These are phyloP conservation scores for Paramuricea clavata DNA, from an alignment of 92 coral and sea anemone genomes.

Conservation along the genomic window DNA sequence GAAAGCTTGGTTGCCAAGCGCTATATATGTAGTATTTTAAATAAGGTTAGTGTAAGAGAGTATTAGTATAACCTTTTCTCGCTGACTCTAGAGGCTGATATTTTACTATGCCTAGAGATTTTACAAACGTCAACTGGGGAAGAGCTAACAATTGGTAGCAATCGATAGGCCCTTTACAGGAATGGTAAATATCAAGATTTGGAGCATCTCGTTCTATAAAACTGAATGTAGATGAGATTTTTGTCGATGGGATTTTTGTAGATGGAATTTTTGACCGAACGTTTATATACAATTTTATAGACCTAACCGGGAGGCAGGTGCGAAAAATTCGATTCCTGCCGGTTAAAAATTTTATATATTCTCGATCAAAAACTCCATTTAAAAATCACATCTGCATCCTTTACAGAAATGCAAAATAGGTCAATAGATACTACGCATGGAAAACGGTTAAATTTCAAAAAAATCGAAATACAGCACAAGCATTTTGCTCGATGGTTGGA, in stretches of 20 bases:
- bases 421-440: background rate
- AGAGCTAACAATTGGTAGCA: background rate
- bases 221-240: too few species aligned
- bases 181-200: too few species aligned
- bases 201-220: too few species aligned
- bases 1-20: constrained; percentile 57
- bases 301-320: too few species aligned
- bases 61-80: background rate
- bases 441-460: background rate
- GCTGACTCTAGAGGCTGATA: background rate
- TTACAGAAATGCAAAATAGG: background rate
- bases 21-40: constrained; percentile 12
- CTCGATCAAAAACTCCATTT: too few species aligned
- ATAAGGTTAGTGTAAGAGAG: constrained; percentile 18
- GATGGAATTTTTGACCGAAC: too few species aligned
- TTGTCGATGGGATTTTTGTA: too few species aligned
- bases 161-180: background rate
- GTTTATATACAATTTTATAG: too few species aligned
- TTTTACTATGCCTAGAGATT: background rate
- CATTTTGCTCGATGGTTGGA: background rate
- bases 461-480: background rate
- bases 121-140: too few species aligned
- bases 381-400: too few species aligned
- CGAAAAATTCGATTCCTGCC: too few species aligned
- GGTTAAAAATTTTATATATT: too few species aligned